Evolutionary conservation across 2,888 invertebrate species (phyloP).

Genomic region (Caradrina clavipalpis): DNA sequence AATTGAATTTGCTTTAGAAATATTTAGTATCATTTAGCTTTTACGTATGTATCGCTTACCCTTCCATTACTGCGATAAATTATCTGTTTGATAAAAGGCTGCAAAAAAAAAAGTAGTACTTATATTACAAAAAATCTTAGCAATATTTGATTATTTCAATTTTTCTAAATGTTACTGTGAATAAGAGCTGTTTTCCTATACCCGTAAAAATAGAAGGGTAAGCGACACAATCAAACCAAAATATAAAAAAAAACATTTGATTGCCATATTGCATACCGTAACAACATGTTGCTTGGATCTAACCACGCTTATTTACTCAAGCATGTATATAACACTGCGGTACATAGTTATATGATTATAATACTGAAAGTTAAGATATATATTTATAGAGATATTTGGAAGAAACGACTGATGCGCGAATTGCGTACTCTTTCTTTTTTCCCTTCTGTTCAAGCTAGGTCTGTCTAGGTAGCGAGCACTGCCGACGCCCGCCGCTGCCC

Average conservation of each 20-base stretch:
- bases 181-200: background rate
- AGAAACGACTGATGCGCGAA: conserved; percentile 90
- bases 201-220: conserved; percentile 26
- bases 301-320: conserved; percentile 59
- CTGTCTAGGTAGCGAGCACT: conserved; percentile 89
- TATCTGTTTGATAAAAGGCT: background rate
- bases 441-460: conserved; percentile 91
- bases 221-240: conserved; percentile 32
- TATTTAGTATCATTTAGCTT: conserved; percentile 41
- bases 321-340: conserved; percentile 68
- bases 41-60: conserved; percentile 54
- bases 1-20: conserved; percentile 57
- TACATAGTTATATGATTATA: conserved; percentile 64
- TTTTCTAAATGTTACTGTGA: too few species aligned
- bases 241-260: conserved; percentile 46
- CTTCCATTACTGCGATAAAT: conserved; percentile 37
- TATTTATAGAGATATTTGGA: conserved; percentile 79
- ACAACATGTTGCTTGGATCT: conserved; percentile 63
- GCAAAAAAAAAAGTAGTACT: background rate
- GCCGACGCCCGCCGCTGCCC: conserved; percentile 83
- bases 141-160: background rate
- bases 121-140: background rate
- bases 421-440: conserved; percentile 89
- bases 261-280: conserved; percentile 52
- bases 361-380: conserved; percentile 67